Percentiles rank a stretch among this genome's conserved stretches.
phyloP scores from a whole-genome alignment of 1,140 invertebrate species.

The Heliothis subflexa region DNA sequence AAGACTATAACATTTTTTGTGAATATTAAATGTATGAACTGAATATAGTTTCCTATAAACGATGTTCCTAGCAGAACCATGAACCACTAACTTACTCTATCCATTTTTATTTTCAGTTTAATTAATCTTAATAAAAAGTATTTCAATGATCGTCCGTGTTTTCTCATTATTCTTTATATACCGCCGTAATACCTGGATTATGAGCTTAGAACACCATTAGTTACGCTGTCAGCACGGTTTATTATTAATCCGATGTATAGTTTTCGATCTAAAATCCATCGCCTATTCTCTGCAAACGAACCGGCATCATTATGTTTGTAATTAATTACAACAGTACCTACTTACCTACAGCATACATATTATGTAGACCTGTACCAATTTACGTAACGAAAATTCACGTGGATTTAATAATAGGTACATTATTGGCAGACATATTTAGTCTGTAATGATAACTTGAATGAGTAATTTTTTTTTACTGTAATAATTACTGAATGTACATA shows the following conservation, averaged over 20 bases:
- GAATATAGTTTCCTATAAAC: too few species aligned
- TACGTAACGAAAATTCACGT: background rate
- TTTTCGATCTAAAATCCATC: background rate
- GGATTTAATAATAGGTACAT: too few species aligned
- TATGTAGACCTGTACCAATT: background rate
- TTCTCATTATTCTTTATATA: conserved; percentile 3
- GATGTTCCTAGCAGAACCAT: too few species aligned
- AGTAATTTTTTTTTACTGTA: too few species aligned
- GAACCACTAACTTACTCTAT: too few species aligned
- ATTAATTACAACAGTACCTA: background rate
- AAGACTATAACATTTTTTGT: too few species aligned
- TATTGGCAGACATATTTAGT: too few species aligned
- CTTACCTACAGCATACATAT: background rate
- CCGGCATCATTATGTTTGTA: background rate
- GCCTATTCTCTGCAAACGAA: background rate
- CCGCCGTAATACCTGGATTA: background rate
- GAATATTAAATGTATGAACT: too few species aligned
- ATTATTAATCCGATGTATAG: background rate
- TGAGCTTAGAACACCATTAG: background rate
- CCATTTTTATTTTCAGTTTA: background rate
- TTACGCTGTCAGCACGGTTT: background rate
- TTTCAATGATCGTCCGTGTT: background rate
- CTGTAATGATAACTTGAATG: too few species aligned
- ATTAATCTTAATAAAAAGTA: background rate
- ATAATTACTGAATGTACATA: too few species aligned